These are phyloP conservation scores for Drepana arcuata DNA, from an alignment of 1,140 invertebrate genomes.

Conservation along the genomic window DNA sequence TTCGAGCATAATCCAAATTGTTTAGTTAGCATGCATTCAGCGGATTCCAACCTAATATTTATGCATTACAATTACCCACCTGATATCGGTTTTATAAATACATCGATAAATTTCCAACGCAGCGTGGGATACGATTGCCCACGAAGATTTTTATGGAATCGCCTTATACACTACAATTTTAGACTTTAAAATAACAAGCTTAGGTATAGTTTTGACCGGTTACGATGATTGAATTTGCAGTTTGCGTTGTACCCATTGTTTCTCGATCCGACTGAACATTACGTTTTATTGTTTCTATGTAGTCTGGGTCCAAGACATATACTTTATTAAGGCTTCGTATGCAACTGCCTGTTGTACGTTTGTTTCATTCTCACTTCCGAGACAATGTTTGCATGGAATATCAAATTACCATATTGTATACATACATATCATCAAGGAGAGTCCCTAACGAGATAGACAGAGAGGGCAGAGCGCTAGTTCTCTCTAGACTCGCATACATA, in stretches of 20 bases:
- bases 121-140: constrained; percentile 15
- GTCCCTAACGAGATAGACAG: too few species aligned
- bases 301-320: too few species aligned
- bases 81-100: constrained; percentile 14
- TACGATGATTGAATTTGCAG: constrained; percentile 8
- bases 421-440: too few species aligned
- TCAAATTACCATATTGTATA: too few species aligned
- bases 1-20: too few species aligned
- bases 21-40: too few species aligned
- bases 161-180: not conserved
- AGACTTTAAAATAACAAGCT: not conserved
- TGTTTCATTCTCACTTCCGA: too few species aligned
- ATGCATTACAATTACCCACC: not conserved
- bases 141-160: constrained; percentile 14
- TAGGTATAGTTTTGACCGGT: constrained; percentile 8
- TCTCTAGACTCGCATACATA: too few species aligned
- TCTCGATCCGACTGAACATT: constrained; percentile 42
- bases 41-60: constrained; percentile 1
- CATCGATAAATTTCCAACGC: constrained; percentile 15
- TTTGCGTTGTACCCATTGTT: constrained; percentile 35
- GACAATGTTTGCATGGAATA: too few species aligned
- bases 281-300: constrained; percentile 41
- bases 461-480: too few species aligned
- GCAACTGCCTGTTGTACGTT: too few species aligned
- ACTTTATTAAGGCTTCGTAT: too few species aligned